Evolutionary conservation across 2,888 invertebrate genomes (phyloP).

Genomic region (Scaeva pyrastri): DNA sequence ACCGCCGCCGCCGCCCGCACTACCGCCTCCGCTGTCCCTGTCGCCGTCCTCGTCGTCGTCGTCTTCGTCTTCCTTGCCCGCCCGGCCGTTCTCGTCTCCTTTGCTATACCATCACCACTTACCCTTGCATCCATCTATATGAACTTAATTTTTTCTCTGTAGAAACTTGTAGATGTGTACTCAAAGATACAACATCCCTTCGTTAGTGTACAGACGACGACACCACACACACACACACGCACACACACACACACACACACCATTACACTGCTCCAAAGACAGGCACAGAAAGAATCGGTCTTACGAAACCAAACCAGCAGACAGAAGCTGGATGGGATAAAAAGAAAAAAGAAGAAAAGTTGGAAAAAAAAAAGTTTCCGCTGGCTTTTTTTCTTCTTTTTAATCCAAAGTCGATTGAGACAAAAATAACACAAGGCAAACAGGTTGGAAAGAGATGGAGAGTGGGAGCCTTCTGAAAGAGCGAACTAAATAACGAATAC

Average conservation of each 20-base stretch:
- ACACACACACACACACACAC: constrained; percentile 51
- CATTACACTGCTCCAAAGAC: not conserved
- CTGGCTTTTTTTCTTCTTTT: constrained; percentile 53
- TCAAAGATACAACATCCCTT: constrained; percentile 76
- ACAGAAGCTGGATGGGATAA: constrained; percentile 65
- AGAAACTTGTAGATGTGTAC: constrained; percentile 75
- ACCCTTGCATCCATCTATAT: constrained; percentile 67
- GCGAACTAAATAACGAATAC: constrained; percentile 80
- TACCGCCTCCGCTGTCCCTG: not conserved
- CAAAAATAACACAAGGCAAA: constrained; percentile 62
- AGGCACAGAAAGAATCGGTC: constrained; percentile 52
- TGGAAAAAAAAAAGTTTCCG: constrained; percentile 64
- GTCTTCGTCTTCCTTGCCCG: not conserved
- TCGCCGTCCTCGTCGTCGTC: not conserved
- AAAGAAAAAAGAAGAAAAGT: constrained; percentile 23
- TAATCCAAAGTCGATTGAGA: constrained; percentile 68
- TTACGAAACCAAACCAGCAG: constrained; percentile 74
- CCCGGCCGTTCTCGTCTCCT: constrained; percentile 11
- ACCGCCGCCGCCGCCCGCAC: not conserved
- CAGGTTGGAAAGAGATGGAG: constrained; percentile 60
- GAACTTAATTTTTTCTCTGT: constrained; percentile 76
- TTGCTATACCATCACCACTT: constrained; percentile 49
- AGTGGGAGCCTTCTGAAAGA: constrained; percentile 78
- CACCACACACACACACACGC: constrained; percentile 49
- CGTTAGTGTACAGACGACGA: constrained; percentile 66